Evolutionary conservation across 2,888 invertebrate genomes (phyloP), one percentile per base, ranked within the genome.

Genomic region (Nephrocerus scutellatus): DNA sequence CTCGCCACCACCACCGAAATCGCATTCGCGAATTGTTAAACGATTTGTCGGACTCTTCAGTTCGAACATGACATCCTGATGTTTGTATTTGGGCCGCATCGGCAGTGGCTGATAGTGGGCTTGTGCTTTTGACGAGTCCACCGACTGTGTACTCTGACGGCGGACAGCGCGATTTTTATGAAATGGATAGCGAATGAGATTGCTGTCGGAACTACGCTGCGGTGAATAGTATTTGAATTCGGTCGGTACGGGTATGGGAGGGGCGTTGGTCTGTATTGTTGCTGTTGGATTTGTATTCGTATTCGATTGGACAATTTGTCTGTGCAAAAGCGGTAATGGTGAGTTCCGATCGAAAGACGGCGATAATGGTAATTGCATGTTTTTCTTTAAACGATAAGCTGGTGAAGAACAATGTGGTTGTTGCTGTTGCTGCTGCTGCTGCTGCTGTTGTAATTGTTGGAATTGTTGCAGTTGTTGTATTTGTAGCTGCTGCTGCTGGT

Each of bases 1-100:
- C 55, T 67, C 66, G 57, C 67, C 67, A 59, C 67, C 68, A 59
- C 68, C 67, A 57, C 67, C 67, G 57, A 68, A 68, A 52, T 67
- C 66, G 51, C 66, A 68, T 43, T 67, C 68, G 24, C 68, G 63
- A 45, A 67, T 66, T 16, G 68, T 67, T 49, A 66, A 49, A 22
- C 63, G 62, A 52, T 67, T 67, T 24, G 66, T 66, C 34, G 68
- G 67, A 39, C 65, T 66, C 48, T 64, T 64, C 43, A 68, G 52
- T 48, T 68, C 68, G 49, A 68, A 68, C 49, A 64, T 56, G 28
- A 67, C 64, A 46, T 65, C 64, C 50, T 64, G 58, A 41, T 66
- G 66, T 39, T 65, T 64, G 47, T 66, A 67, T 1, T 56, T 56
- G 32, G 57, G 50, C 7, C 66, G 56, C 61, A 64, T 63, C 29